Base-by-base conservation (phyloP, 2,113 vertebrate genomes). In the Anolis sagrei region DNA sequence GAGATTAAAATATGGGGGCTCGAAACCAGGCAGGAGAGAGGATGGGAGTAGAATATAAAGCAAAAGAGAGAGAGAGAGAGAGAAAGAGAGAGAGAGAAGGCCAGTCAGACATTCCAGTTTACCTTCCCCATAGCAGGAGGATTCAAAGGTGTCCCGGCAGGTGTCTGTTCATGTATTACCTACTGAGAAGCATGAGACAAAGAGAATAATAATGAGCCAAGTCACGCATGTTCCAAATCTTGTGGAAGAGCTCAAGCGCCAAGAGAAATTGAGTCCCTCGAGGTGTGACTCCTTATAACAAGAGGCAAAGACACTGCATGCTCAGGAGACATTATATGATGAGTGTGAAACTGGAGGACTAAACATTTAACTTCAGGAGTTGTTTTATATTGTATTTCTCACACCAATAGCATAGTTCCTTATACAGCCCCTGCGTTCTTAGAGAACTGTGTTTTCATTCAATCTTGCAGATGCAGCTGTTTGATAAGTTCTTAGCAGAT, bases 1-100 rank as follows among this genome's bases (percentile, higher is more conserved):
- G 61, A 80, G 75, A 73, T 51, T 68, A 86, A 84, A 82, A 77
- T 69, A 58, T 19, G 16, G 58, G 48, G 75, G 54, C 36, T n/a
- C 61, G 77, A n/a, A 70, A 72, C 72, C 39, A n/a, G 81, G 25
- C 44, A 77, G 83, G 58, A 68, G 82, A n/a, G 70, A 69, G 81
- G 39, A 87, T 82, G 82, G 85, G 66, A 69, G 74, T 44, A 58
- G 78, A 90, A 87, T 85, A 82, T 58, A 34, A 88, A 88, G 34
- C 84, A 79, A 84, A 62, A 21, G n/a, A 48, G 13, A 66, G 80
- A 80, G 70, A 84, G 75, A 69, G 68, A 69, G 82, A 84, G n/a
- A n/a, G n/a, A n/a, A n/a, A 48, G 13, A 66, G 80, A 80, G 70
- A 84, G 75, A 69, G 68, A 69, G 82, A 84, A 32, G 36, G 82